Conservation (phyloP, 2,113 vertebrate species). For the Coracopsis vasa region DNA sequence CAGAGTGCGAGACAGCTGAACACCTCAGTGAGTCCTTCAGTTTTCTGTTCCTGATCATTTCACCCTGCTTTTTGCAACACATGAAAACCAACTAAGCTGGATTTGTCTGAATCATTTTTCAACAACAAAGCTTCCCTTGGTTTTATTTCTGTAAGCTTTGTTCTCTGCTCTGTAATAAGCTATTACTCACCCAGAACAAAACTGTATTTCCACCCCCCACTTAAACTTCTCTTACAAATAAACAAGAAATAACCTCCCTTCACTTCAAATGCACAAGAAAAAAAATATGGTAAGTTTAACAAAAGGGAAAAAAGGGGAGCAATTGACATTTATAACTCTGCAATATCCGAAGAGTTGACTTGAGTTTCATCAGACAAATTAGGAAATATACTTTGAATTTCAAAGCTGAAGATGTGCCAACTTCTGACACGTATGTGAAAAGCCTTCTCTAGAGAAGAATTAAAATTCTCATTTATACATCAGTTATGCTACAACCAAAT, state of each 20-base stretch:
- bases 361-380: not conserved
- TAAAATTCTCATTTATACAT: not conserved
- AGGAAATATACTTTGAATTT: not conserved
- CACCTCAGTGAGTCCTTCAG: not conserved
- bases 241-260: not conserved
- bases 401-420: not conserved
- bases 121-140: slow-evolving; percentile 6
- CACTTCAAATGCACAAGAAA: not conserved
- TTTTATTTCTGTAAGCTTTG: slow-evolving; percentile 21
- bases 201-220: not conserved
- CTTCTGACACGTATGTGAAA: not conserved
- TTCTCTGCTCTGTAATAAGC: slow-evolving; percentile 9
- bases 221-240: slow-evolving; percentile 17
- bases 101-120: slow-evolving; percentile 1
- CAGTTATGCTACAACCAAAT: not conserved
- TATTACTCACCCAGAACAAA: slow-evolving; percentile 29
- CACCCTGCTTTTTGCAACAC: not conserved
- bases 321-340: not conserved
- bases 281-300: not conserved
- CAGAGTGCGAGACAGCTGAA: not conserved
- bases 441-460: not conserved
- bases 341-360: not conserved
- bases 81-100: not conserved
- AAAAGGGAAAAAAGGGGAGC: not conserved
- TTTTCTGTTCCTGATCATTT: not conserved